These are phyloP conservation scores for Phoxinus dragarum DNA, from an alignment of 2,797 vertebrate genomes.

Conservation along the genomic window DNA sequence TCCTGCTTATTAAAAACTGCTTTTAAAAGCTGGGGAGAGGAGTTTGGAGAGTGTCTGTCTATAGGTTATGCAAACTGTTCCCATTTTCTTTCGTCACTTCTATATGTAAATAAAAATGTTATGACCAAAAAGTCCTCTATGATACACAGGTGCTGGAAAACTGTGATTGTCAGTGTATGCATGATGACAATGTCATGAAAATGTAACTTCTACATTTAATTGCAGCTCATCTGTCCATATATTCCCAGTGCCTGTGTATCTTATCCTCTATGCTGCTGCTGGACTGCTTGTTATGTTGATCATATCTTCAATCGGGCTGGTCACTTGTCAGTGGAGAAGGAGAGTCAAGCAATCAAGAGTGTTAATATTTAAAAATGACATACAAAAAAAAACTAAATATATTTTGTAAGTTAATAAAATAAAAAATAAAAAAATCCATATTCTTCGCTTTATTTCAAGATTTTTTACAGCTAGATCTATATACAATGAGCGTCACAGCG, in stretches of 20 bases:
- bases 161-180: too few species aligned
- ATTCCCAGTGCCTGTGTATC: neutral
- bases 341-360: neutral
- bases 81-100: neutral
- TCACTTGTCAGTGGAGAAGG: slow-evolving; percentile 16
- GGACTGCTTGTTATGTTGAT: slow-evolving; percentile 11
- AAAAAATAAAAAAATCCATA: too few species aligned
- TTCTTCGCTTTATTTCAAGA: slow-evolving; percentile 6
- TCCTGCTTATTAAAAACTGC: too few species aligned
- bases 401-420: neutral
- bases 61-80: neutral
- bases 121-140: too few species aligned
- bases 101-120: neutral
- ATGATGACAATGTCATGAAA: too few species aligned
- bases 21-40: too few species aligned
- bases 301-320: neutral
- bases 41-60: too few species aligned
- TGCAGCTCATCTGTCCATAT: neutral
- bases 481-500: neutral
- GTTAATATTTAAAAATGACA: neutral
- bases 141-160: neutral
- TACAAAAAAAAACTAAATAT: neutral
- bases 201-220: neutral
- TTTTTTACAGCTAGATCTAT: neutral
- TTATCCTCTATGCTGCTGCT: neutral